Conservation (phyloP, 2,888 invertebrate genomes). For the Drosophila niveifrons region DNA sequence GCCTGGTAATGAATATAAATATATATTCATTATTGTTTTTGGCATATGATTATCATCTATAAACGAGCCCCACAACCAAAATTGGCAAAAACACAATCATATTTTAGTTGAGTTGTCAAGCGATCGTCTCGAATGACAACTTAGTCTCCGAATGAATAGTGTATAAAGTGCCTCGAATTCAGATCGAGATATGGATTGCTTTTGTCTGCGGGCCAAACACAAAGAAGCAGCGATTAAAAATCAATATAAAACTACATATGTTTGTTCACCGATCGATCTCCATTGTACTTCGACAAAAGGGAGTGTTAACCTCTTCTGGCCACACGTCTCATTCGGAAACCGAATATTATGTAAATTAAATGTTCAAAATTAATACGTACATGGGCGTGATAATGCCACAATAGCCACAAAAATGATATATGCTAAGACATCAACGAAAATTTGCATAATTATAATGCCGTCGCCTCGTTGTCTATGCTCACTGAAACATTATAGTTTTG, state of each 20-base stretch:
- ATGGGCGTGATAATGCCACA: slow-evolving; percentile 36
- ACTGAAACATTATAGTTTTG: slow-evolving; percentile 6
- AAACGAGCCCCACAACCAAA: slow-evolving; percentile 25
- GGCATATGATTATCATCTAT: slow-evolving; percentile 33
- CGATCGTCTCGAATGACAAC: slow-evolving; percentile 25
- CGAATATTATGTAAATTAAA: slow-evolving; percentile 51
- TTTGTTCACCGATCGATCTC: slow-evolving; percentile 36
- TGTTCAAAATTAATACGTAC: slow-evolving; percentile 47
- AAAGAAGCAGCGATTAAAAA: slow-evolving; percentile 72
- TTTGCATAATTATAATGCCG: slow-evolving; percentile 74
- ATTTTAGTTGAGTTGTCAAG: slow-evolving; percentile 50
- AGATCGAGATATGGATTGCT: slow-evolving; percentile 19
- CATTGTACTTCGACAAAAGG: slow-evolving; percentile 41
- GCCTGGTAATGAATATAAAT: slow-evolving; percentile 20
- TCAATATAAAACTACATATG: slow-evolving; percentile 65
- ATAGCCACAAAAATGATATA: slow-evolving; percentile 61
- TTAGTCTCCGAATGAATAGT: slow-evolving; percentile 33
- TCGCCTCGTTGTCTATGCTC: slow-evolving; percentile 49
- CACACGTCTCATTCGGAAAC: slow-evolving; percentile 25
- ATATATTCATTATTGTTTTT: slow-evolving; percentile 19
- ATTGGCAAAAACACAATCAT: slow-evolving; percentile 32
- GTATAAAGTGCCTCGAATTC: slow-evolving; percentile 21
- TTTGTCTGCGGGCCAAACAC: slow-evolving; percentile 49
- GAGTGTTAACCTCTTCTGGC: slow-evolving; percentile 24
- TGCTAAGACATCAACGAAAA: slow-evolving; percentile 48